phyloP scores from a whole-genome alignment of 2,888 invertebrate species.

The Idaea straminata region DNA sequence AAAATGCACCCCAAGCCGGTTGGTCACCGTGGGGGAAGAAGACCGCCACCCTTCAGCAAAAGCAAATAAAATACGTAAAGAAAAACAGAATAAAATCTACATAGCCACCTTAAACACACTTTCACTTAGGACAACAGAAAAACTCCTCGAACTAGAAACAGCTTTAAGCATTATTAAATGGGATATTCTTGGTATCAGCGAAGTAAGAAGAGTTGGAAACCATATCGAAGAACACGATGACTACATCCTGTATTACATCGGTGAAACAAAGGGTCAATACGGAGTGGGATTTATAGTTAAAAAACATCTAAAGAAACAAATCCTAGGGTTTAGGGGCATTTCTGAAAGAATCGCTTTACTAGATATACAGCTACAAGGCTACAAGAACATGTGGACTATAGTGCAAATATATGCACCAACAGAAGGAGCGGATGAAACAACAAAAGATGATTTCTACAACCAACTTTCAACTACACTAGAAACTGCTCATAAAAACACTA shows the following conservation, averaged over 20 bases:
- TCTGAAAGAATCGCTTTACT: slow-evolving; percentile 9
- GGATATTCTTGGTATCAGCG: slow-evolving; percentile 27
- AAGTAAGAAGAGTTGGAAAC: slow-evolving; percentile 24
- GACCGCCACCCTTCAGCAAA: slow-evolving; percentile 8
- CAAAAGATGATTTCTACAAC: neutral
- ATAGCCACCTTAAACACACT: slow-evolving; percentile 2
- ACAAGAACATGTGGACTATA: neutral
- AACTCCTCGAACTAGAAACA: slow-evolving; percentile 11
- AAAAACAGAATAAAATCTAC: neutral
- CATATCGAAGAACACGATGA: slow-evolving; percentile 26
- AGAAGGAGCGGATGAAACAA: neutral
- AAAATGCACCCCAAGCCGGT: slow-evolving; percentile 8
- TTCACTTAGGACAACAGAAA: neutral
- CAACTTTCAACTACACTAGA: neutral
- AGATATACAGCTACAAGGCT: slow-evolving; percentile 2
- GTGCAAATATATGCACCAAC: neutral
- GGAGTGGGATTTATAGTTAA: slow-evolving; percentile 24
- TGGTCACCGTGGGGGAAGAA: slow-evolving; percentile 9
- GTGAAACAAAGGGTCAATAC: slow-evolving; percentile 19
- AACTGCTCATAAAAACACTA: neutral
- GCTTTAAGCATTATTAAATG: slow-evolving; percentile 21
- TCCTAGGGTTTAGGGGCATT: slow-evolving; percentile 6
- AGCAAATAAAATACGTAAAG: slow-evolving; percentile 5
- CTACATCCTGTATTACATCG: slow-evolving; percentile 24
- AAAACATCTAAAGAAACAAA: slow-evolving; percentile 6